These are phyloP conservation scores for Meiosimyza platycephala DNA, from an alignment of 2,888 invertebrate genomes.

Conservation along the genomic window DNA sequence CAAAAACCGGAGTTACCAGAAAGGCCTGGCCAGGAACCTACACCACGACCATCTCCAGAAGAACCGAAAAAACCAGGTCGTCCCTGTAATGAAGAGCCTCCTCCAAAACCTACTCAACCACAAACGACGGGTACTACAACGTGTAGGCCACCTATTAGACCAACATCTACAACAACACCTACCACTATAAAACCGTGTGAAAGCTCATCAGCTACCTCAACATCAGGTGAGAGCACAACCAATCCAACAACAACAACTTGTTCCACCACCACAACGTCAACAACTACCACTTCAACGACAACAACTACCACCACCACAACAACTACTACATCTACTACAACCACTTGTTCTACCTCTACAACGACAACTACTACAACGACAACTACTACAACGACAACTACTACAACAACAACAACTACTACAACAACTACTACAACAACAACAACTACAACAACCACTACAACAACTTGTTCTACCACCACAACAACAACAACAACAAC, in stretches of 20 bases:
- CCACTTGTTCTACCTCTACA: not conserved
- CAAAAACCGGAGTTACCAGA: not conserved
- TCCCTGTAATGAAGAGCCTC: too few relatives aligned
- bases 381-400: too few relatives aligned
- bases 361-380: not conserved
- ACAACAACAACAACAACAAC: conserved; percentile 7
- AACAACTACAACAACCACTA: too few relatives aligned
- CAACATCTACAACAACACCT: not conserved
- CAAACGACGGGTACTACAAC: too few relatives aligned
- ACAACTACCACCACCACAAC: not conserved
- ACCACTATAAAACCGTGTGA: conserved; percentile 7
- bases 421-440: too few relatives aligned
- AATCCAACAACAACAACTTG: not conserved
- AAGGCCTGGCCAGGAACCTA: not conserved
- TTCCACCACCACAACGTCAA: not conserved
- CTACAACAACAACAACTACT: too few relatives aligned
- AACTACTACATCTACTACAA: not conserved
- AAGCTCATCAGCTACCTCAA: not conserved
- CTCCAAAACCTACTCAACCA: too few relatives aligned
- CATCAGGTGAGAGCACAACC: not conserved
- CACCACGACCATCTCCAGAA: not conserved
- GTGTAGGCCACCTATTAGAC: too few relatives aligned
- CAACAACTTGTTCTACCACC: too few relatives aligned
- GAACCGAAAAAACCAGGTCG: too few relatives aligned
- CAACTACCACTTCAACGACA: not conserved